phyloP scores from a whole-genome alignment of 1,140 invertebrate genomes.

The Aphidius ervi region DNA sequence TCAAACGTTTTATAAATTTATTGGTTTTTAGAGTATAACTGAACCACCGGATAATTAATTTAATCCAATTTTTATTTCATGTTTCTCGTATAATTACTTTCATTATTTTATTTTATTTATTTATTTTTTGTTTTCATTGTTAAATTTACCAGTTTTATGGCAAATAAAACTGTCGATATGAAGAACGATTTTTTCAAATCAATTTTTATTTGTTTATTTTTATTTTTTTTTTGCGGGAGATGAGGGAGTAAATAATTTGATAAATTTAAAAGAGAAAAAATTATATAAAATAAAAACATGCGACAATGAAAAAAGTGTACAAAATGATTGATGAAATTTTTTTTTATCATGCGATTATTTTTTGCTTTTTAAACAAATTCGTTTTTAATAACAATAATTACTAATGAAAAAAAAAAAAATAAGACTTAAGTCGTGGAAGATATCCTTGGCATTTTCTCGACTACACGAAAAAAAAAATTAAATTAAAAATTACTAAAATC shows the following conservation, averaged over 20 bases:
- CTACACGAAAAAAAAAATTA: constrained; percentile 2
- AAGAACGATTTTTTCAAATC: not conserved
- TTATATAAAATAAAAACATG: constrained; percentile 3
- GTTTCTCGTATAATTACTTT: no score
- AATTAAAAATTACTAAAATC: not conserved
- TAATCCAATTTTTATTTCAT: no score
- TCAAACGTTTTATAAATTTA: no score
- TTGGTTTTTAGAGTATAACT: no score
- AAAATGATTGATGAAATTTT: constrained; percentile 1
- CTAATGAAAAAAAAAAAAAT: not conserved
- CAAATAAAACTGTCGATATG: not conserved
- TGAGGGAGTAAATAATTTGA: not conserved
- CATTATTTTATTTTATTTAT: no score
- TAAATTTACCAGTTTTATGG: no score
- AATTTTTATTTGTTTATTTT: constrained; percentile 1
- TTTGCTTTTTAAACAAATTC: no score
- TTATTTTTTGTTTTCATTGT: no score
- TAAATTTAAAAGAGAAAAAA: constrained; percentile 2
- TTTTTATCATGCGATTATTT: not conserved
- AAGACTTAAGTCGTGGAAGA: constrained; percentile 41
- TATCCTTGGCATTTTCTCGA: constrained; percentile 35
- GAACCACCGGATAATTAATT: no score
- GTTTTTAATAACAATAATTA: constrained; percentile 18
- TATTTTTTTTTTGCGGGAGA: not conserved
- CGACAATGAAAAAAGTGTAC: constrained; percentile 6